Conservation (phyloP, 2,113 vertebrate genomes). For the Hipposideros armiger region DNA sequence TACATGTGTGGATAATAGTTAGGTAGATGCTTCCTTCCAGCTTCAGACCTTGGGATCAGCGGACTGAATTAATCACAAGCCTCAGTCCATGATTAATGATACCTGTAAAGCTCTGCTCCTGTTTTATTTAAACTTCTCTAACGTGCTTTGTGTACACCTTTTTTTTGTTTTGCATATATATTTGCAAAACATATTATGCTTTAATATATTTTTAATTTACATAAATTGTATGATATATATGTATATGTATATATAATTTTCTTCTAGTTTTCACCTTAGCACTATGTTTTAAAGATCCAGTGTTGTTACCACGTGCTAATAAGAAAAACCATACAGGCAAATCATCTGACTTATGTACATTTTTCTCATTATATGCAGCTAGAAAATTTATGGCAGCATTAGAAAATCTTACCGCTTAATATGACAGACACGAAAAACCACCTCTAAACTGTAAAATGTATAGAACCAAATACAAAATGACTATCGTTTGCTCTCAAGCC, state of each 20-base stretch:
- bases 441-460: slow-evolving; percentile 16
- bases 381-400: not conserved
- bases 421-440: not conserved
- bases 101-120: not conserved
- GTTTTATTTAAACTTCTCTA: not conserved
- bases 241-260: not conserved
- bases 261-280: not conserved
- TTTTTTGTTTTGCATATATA: not conserved
- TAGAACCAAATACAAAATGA: not conserved
- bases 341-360: not conserved
- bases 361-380: not conserved
- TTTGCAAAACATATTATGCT: not conserved
- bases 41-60: not conserved
- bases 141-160: not conserved
- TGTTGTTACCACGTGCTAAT: not conserved
- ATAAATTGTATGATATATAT: not conserved
- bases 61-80: not conserved
- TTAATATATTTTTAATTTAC: slow-evolving; percentile 16
- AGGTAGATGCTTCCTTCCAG: not conserved
- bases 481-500: not conserved
- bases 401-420: slow-evolving; percentile 23
- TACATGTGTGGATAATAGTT: not conserved
- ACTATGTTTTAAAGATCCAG: not conserved
- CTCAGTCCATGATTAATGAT: not conserved
- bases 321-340: slow-evolving; percentile 7